These are phyloP conservation scores for Setipinna tenuifilis DNA, from an alignment of 2,797 vertebrate genomes.

Conservation along the genomic window DNA sequence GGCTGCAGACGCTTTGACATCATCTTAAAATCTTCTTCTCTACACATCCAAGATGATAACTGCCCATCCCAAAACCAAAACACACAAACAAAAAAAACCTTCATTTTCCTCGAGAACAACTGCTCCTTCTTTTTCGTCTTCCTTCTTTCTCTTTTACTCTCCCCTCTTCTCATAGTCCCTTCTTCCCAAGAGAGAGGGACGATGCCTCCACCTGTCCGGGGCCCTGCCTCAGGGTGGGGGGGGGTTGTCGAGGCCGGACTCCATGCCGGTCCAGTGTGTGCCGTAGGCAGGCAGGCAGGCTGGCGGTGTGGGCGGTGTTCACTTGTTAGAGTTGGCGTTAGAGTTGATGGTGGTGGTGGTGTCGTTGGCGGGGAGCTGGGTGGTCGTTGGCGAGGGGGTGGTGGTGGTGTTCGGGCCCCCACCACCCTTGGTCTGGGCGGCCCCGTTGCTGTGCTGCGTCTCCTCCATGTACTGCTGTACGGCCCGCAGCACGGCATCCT, in stretches of 20 bases:
- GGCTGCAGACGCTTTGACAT: neutral
- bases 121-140: neutral
- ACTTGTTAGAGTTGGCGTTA: constrained; percentile 64
- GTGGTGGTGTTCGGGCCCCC: too few species aligned
- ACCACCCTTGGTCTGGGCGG: constrained; percentile 73
- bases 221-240: neutral
- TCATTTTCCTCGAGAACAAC: neutral
- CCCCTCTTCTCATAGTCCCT: neutral
- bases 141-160: neutral
- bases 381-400: constrained; percentile 52
- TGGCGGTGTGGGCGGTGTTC: constrained; percentile 61
- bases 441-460: constrained; percentile 79
- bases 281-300: neutral
- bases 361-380: constrained; percentile 58
- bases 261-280: neutral
- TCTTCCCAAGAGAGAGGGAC: neutral
- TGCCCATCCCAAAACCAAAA: neutral
- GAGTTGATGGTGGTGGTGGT: constrained; percentile 57
- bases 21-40: neutral
- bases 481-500: constrained; percentile 92
- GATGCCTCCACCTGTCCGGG: neutral
- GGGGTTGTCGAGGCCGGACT: neutral
- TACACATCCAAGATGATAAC: neutral
- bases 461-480: constrained; percentile 97
- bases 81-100: neutral